Evolutionary conservation across 2,113 vertebrate genomes (phyloP).

Genomic region (Chionodraco myersi): DNA sequence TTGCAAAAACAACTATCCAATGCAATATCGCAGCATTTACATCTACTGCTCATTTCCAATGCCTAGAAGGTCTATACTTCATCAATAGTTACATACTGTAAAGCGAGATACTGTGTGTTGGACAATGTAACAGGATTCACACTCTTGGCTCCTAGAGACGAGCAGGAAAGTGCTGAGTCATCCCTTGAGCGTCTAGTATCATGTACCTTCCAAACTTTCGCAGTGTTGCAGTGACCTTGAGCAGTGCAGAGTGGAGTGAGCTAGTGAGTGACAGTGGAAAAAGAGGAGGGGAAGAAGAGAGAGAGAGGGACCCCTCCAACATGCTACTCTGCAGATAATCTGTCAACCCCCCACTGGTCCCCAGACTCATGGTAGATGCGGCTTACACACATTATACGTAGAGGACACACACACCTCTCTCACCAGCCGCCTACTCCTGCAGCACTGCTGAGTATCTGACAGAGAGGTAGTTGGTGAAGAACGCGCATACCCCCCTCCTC

Average conservation of each 20-base stretch:
- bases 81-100: constrained; percentile 1
- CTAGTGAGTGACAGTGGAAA: constrained; percentile 60
- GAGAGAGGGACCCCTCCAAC: constrained; percentile 64
- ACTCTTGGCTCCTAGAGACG: constrained; percentile 48
- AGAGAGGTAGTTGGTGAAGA: constrained; percentile 63
- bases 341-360: constrained; percentile 76
- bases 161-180: constrained; percentile 81
- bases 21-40: no score
- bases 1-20: no score
- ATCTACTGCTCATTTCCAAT: no score
- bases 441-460: constrained; percentile 65
- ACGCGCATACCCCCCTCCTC: constrained; percentile 55
- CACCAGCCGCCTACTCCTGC: constrained; percentile 56
- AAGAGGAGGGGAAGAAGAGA: constrained; percentile 44
- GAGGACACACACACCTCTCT: constrained; percentile 39
- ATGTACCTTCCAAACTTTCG: constrained; percentile 75
- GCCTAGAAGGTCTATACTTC: no score
- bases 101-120: constrained; percentile 9
- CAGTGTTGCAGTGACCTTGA: constrained; percentile 83
- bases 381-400: constrained; percentile 53
- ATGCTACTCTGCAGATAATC: constrained; percentile 78
- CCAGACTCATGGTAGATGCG: constrained; percentile 69
- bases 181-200: constrained; percentile 51
- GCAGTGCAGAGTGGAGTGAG: constrained; percentile 42
- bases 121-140: constrained; percentile 47